Conservation (phyloP, 2,888 invertebrate genomes). For the Cryptosula pallasiana region DNA sequence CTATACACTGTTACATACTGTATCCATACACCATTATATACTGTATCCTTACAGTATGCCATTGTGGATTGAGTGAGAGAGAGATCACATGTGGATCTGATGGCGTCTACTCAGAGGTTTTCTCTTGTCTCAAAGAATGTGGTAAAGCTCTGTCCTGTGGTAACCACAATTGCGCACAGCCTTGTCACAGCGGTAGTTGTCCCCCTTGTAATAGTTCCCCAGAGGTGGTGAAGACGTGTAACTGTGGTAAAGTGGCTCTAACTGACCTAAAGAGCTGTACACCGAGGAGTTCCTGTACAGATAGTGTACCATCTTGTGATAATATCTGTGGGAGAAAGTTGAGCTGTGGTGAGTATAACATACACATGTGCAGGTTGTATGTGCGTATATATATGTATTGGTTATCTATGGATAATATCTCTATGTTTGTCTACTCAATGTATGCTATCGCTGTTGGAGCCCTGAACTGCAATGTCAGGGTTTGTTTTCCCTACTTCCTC, state of each 20-base stretch:
- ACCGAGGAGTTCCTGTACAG: constrained; percentile 39
- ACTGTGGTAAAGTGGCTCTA: constrained; percentile 37
- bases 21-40: too few relatives aligned
- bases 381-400: too few relatives aligned
- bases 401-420: too few relatives aligned
- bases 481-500: too few relatives aligned
- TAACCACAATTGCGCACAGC: constrained; percentile 67
- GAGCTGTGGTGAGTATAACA: constrained; percentile 49
- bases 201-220: constrained; percentile 59
- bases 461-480: too few relatives aligned
- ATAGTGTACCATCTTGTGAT: constrained; percentile 60
- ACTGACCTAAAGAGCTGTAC: neutral
- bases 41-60: constrained; percentile 66
- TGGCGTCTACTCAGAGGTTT: constrained; percentile 37
- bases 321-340: constrained; percentile 68
- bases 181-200: constrained; percentile 78
- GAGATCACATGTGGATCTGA: constrained; percentile 62
- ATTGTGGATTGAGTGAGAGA: constrained; percentile 64
- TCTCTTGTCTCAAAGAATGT: constrained; percentile 40
- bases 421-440: too few relatives aligned
- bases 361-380: too few relatives aligned
- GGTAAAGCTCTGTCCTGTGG: constrained; percentile 29
- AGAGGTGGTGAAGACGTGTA: constrained; percentile 37
- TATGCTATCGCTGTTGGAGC: constrained; percentile 52
- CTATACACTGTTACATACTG: too few relatives aligned